phyloP scores from a whole-genome alignment of 2,888 invertebrate genomes.

The Sericinus montela region DNA sequence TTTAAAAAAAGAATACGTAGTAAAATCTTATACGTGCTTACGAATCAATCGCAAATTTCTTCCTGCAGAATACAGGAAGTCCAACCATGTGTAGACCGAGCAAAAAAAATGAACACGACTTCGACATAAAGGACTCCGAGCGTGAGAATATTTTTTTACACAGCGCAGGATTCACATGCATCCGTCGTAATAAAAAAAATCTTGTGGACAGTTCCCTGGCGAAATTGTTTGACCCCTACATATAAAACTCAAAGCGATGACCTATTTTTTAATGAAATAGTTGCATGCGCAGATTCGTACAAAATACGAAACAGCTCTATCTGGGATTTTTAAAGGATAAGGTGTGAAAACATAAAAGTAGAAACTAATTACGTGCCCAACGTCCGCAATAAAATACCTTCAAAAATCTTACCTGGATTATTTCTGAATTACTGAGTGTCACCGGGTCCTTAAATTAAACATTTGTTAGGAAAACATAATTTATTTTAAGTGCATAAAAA shows the following conservation, averaged over 20 bases:
- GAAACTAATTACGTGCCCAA: constrained; percentile 58
- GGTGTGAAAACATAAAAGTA: constrained; percentile 60
- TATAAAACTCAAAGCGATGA: constrained; percentile 37
- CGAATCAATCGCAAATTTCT: constrained; percentile 30
- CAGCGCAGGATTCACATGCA: constrained; percentile 51
- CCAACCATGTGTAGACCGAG: constrained; percentile 42
- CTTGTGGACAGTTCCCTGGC: constrained; percentile 34
- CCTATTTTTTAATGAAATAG: constrained; percentile 36
- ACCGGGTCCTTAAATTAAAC: constrained; percentile 34
- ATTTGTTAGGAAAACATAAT: constrained; percentile 43
- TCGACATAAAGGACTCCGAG: constrained; percentile 42
- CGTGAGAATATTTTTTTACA: constrained; percentile 58
- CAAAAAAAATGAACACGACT: constrained; percentile 37
- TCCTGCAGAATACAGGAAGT: constrained; percentile 50
- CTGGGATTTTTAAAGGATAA: constrained; percentile 50
- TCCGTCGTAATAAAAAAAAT: constrained; percentile 45
- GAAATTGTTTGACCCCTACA: constrained; percentile 54
- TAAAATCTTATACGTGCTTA: constrained; percentile 22
- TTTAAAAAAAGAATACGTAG: constrained; percentile 7
- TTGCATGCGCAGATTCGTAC: constrained; percentile 58
- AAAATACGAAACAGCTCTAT: constrained; percentile 40
- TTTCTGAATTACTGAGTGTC: constrained; percentile 30
- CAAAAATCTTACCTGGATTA: constrained; percentile 42
- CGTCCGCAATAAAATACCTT: constrained; percentile 34
- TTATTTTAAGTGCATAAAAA: constrained; percentile 39